These are phyloP conservation scores for Cercopithecus neglectus DNA, from an alignment of 2,797 vertebrate species.

Conservation along the genomic window DNA sequence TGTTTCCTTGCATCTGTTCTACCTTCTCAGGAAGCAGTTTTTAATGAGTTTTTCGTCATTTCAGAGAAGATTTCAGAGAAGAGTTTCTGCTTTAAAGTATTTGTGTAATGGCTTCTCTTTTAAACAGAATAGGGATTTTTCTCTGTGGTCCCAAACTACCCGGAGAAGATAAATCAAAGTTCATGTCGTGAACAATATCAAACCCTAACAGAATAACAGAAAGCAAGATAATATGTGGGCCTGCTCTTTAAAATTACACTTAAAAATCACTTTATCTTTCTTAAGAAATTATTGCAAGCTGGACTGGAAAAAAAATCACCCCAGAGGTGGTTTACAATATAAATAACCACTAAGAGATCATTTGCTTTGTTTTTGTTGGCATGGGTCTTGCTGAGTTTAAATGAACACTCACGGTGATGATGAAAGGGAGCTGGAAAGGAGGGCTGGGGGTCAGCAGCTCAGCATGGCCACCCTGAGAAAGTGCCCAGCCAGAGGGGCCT, in stretches of 20 bases:
- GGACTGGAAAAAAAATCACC: background rate
- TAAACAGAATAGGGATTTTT: background rate
- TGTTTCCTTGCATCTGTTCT: background rate
- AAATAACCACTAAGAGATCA: background rate
- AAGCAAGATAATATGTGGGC: background rate
- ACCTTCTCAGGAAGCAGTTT: background rate
- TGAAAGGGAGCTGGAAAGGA: background rate
- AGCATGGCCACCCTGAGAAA: background rate
- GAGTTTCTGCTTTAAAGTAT: background rate
- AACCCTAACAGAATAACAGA: background rate
- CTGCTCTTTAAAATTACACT: background rate
- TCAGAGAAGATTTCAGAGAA: background rate
- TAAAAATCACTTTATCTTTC: conserved; percentile 45
- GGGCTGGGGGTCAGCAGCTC: background rate
- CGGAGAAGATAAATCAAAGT: background rate
- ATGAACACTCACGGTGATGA: background rate
- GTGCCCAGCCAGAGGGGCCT: background rate
- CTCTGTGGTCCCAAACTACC: background rate
- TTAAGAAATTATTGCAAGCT: conserved; percentile 27
- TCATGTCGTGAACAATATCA: background rate
- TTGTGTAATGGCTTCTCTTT: background rate
- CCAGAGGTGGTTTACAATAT: background rate
- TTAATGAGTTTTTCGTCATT: background rate
- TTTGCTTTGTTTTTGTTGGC: conserved; percentile 54
- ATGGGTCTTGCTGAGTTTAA: conserved; percentile 4